Base-by-base conservation (phyloP, 2,797 vertebrate species). In the Pempheris klunzingeri region DNA sequence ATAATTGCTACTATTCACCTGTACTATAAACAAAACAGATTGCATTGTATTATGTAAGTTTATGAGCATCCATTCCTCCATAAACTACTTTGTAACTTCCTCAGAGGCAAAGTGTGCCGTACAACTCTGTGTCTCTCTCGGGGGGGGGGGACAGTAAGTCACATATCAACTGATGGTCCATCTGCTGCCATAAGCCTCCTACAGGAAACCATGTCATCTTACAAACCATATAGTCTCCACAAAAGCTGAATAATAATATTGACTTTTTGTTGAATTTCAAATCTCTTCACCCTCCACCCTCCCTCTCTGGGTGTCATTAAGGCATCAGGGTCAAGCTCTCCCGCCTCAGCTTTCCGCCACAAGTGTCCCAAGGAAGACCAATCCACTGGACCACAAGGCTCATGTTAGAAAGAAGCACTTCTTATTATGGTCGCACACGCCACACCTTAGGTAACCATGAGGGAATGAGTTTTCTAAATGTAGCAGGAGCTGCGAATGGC, bases 381-480 rank as follows among this genome's bases (percentile, higher is more conserved):
- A 62, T 39, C 74, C 69, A 52, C 39, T 17, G 63, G 55, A 70
- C 20, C 60, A 54, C 34, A 28, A 30, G 54, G 53, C 72, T 68
- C 61, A 57, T 32, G 65, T 73, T 59, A 15, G 57, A 59, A 49
- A 65, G 74, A 60, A 68, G 70, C 32, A 64, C 65, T 84, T 14
- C 54, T 80, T 88, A 72, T 90, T 88, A 91, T 77, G 72, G 89
- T 72, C 32, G 36, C 50, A 34, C 32, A 67, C 60, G 52, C 84
- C 43, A 67, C 78, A 84, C 71, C 85, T 90, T 91, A 91, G 83
- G 79, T 90, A 92, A 91, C 75, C 82, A 82, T 39, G 50, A 76
- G 82, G 57, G 52, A 77, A 90, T 80, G 78, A 43, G 72, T 76
- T 90, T 92, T 93, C 90, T 93, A 93, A 94, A 93, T 90, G 87